phyloP scores from a whole-genome alignment of 2,797 vertebrate species.

The Gephyroberyx darwinii region DNA sequence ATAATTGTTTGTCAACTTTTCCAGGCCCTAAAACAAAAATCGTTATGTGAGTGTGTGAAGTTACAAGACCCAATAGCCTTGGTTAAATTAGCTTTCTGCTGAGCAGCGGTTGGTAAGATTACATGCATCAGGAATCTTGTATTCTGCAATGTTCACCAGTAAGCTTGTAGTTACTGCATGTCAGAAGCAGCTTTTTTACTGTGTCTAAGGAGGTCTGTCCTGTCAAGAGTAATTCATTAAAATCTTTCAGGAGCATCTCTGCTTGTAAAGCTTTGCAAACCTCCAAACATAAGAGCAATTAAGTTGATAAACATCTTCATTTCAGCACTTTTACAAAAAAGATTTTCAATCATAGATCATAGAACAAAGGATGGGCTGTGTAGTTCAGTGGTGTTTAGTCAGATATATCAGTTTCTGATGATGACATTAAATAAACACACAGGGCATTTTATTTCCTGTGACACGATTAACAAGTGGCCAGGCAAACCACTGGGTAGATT shows the following conservation, averaged over 20 bases:
- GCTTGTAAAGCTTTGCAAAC: neutral
- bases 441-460: no score
- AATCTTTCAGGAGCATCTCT: constrained; percentile 12
- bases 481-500: no score
- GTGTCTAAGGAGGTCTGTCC: constrained; percentile 14
- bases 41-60: constrained; percentile 50
- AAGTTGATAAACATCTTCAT: neutral
- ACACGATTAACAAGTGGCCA: no score
- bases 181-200: constrained; percentile 27
- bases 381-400: no score
- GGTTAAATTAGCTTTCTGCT: constrained; percentile 41
- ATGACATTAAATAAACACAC: no score
- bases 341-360: neutral
- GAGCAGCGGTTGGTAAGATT: constrained; percentile 5
- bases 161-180: constrained; percentile 7
- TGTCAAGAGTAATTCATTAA: constrained; percentile 39
- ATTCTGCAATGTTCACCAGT: constrained; percentile 41
- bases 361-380: no score
- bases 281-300: neutral
- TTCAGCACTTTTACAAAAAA: neutral
- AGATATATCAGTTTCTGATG: no score
- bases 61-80: constrained; percentile 23
- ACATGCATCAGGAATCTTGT: constrained; percentile 15
- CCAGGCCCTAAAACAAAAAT: constrained; percentile 53
- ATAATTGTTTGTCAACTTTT: constrained; percentile 66